phyloP scores from a whole-genome alignment of 2,797 vertebrate genomes.

The Spatula versicolor region DNA sequence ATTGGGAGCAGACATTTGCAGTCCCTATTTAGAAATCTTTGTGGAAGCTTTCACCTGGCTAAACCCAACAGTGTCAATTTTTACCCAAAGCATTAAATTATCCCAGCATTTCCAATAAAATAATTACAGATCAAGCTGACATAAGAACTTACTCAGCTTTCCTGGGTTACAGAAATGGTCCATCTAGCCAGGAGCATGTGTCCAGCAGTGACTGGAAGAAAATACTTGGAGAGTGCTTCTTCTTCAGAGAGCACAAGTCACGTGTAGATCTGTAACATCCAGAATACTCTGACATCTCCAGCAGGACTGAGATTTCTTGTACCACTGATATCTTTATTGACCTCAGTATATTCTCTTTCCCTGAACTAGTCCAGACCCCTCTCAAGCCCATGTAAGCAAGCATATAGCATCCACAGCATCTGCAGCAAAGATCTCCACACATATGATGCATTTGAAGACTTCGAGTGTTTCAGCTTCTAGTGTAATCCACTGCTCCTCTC shows the following conservation, averaged over 20 bases:
- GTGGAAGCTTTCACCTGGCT: not conserved
- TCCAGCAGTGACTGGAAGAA: not conserved
- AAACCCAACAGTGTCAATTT: not conserved
- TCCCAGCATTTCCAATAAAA: not conserved
- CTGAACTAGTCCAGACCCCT: not conserved
- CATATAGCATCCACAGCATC: not conserved
- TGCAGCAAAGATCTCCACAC: not conserved
- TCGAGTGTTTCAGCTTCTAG: not conserved
- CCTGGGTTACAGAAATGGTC: not conserved
- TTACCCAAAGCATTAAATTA: not conserved
- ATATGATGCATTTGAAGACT: not conserved
- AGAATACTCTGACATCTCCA: not conserved
- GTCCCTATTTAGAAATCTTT: not conserved
- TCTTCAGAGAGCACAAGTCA: not conserved
- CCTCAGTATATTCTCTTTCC: not conserved
- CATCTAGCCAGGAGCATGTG: not conserved
- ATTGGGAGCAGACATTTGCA: not conserved
- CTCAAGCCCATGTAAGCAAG: not conserved
- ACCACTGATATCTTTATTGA: not conserved
- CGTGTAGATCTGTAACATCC: not conserved
- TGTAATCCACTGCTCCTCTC: not conserved
- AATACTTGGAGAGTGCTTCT: not conserved
- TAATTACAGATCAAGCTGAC: not conserved
- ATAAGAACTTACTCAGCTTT: not conserved
- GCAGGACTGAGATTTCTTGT: rapidly evolving